Base-by-base conservation (phyloP, 2,113 vertebrate genomes). In the Apteryx mantelli region DNA sequence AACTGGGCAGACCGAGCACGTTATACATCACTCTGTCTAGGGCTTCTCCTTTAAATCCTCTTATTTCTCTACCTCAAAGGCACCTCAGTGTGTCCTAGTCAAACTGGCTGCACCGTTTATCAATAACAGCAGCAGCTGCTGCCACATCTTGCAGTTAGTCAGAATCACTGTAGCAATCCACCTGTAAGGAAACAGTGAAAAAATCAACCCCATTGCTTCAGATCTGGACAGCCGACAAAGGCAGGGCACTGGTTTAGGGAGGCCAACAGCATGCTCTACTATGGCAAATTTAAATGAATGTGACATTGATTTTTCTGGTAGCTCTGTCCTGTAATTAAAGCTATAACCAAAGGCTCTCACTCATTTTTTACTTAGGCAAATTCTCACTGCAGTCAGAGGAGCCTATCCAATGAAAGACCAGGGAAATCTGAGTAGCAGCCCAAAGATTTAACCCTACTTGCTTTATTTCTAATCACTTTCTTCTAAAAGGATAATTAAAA, bases 91-190 rank as follows among this genome's bases (percentile, higher is more conserved):
- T 66, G 63, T 85, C 86, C 84, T 87, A 89, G 75, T 26, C 55
- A 4, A 91, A 93, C 78, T 30, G 34, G 34, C 53, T 92, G 83
- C 69, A 77, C 58, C 53, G 63, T 91, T 96, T 93, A 85, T 94
- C 93, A 96, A 58, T 85, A 96, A 73, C 36, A 86, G 66, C 86
- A 92, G 81, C 78, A 82, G 90, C 86, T 74, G 77, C 74, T 94
- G 83, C 82, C 69, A 77, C 71, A 15, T 89, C 86, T 94, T 94
- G 44, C 82, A 83, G 74, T 87, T 83, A 84, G 56, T 75, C 79
- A 83, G 55, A 95, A 64, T 73, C 61, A 52, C 46, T 13, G 55
- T 80, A 74, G 60, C 84, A 87, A 88, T 64, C 64, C 75, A 92
- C 70, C 53, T 95, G 78, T 77, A 93, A 89, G 75, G 71, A 80